Percentiles rank a stretch among this genome's conserved stretches.
Conservation (phyloP, 2,797 vertebrate species). For the Tamandua tetradactyla region DNA sequence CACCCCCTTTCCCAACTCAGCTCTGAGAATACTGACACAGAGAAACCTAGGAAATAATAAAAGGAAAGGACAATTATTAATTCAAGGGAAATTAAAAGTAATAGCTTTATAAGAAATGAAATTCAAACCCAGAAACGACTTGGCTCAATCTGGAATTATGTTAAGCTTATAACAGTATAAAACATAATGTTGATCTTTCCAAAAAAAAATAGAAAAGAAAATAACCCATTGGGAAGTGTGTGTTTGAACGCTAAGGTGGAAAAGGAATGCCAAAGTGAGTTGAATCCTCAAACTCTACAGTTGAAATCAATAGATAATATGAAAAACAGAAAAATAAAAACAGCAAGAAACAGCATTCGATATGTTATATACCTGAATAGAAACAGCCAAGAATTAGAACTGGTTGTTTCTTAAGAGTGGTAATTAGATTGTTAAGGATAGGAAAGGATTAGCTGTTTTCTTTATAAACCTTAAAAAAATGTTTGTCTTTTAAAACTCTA, state of each 20-base stretch:
- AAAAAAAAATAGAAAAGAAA: neutral
- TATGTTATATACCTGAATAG: neutral
- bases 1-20: neutral
- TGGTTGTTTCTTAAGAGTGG: neutral
- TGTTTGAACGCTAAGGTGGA: neutral
- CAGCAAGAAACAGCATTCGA: neutral
- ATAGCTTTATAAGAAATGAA: neutral
- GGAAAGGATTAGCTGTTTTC: neutral
- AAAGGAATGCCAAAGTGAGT: neutral
- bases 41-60: neutral
- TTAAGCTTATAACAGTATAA: neutral
- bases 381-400: neutral
- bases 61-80: neutral
- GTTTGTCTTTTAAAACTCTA: slow-evolving; percentile 4
- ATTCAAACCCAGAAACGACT: neutral
- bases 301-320: neutral
- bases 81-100: neutral
- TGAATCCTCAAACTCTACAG: neutral
- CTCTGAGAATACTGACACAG: neutral
- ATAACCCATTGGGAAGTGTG: neutral
- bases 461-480: neutral
- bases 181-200: neutral
- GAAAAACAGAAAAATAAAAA: slow-evolving; percentile 4
- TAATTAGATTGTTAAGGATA: neutral
- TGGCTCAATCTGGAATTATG: neutral